A percentile compares a stretch with the other conserved stretches of the same genome.
Evolutionary conservation across 2,888 invertebrate genomes (phyloP).

Genomic region (Agapetus fuscipes): DNA sequence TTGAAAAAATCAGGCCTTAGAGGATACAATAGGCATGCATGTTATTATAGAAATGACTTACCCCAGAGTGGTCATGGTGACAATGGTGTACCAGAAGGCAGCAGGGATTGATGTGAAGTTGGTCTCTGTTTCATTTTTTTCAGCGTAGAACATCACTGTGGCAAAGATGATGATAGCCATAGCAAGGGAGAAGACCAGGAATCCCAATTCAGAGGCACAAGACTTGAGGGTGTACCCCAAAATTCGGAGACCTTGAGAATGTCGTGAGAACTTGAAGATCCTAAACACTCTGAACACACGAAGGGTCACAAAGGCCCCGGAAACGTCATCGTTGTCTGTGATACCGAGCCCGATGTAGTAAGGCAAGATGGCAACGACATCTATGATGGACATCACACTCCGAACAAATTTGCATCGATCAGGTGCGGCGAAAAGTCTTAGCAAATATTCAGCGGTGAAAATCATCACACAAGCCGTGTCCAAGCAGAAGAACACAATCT

Average conservation of each 20-base stretch:
- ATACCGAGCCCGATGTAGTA: constrained; percentile 98
- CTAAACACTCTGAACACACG: constrained; percentile 99
- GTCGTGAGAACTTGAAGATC: constrained; percentile 99
- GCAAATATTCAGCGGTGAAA: constrained; percentile 95
- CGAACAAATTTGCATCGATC: constrained; percentile 95
- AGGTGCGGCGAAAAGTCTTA: constrained; percentile 95
- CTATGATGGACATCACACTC: constrained; percentile 98
- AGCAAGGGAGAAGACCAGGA: constrained; percentile 96
- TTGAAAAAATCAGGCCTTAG: too few relatives aligned
- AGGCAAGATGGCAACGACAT: constrained; percentile 98
- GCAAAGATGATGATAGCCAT: constrained; percentile 99
- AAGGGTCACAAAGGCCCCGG: constrained; percentile 97
- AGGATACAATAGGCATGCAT: too few relatives aligned
- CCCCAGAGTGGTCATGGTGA: constrained; percentile 99
- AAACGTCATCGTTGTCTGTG: constrained; percentile 96
- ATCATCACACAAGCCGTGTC: constrained; percentile 99
- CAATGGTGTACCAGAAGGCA: constrained; percentile 99
- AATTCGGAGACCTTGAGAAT: constrained; percentile 97
- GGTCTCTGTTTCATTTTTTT: constrained; percentile 95
- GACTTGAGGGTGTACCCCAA: constrained; percentile 98
- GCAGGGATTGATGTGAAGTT: constrained; percentile 99
- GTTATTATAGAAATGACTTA: too few relatives aligned
- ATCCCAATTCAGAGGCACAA: constrained; percentile 97
- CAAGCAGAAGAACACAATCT: constrained; percentile 97
- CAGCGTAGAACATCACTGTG: constrained; percentile 99